These are phyloP conservation scores for Pegoplata infirma DNA, from an alignment of 2,888 invertebrate species.

Conservation along the genomic window DNA sequence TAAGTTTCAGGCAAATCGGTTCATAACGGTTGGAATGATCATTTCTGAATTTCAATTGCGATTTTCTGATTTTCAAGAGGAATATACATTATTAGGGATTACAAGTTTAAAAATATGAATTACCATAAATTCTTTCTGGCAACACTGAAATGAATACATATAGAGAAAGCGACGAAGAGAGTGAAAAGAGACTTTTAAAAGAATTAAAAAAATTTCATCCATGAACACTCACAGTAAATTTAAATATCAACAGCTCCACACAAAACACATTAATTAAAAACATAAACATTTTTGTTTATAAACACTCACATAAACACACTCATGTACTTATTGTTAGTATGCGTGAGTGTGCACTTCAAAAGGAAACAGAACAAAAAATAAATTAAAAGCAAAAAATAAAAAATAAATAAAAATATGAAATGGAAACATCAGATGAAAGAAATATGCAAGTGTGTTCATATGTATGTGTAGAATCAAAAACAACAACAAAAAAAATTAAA, in stretches of 20 bases:
- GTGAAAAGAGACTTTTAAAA: background rate
- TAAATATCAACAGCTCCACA: background rate
- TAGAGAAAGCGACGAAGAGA: background rate
- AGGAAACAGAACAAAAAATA: slow-evolving; percentile 37
- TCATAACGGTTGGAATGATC: no score
- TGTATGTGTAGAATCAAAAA: slow-evolving; percentile 14
- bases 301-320: background rate
- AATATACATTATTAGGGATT: no score
- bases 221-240: slow-evolving; percentile 15
- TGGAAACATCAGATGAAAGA: slow-evolving; percentile 12
- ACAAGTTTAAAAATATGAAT: no score
- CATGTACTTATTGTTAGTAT: background rate
- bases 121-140: no score
- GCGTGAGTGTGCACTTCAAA: background rate
- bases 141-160: no score
- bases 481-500: background rate
- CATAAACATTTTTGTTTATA: slow-evolving; percentile 8
- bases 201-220: background rate
- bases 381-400: slow-evolving; percentile 25
- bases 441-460: no score
- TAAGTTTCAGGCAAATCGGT: no score
- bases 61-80: no score
- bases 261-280: slow-evolving; percentile 4
- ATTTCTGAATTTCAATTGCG: no score
- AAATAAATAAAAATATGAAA: slow-evolving; percentile 22